Evolutionary conservation across 2,113 vertebrate genomes (phyloP), one percentile per base, ranked within the genome.

Genomic region (Noturus placidus): DNA sequence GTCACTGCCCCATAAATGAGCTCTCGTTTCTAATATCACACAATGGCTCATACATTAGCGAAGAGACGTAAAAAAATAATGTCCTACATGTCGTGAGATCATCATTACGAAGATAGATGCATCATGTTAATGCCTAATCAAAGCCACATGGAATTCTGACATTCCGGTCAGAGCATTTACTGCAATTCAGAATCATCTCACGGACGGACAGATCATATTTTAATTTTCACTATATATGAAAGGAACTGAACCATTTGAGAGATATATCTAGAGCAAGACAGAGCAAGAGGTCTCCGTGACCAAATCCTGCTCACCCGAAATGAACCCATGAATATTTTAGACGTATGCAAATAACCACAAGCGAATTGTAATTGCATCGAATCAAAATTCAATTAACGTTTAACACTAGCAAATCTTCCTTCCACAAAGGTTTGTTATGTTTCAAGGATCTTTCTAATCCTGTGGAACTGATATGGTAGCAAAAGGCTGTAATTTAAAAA

Each of bases 361-460:
- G 90, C 83, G 67, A 86, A 87, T 86, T 88, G 83, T 90, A 90
- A 90, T 89, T 88, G 81, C 87, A 80, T 86, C 61, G 86, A 91
- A 89, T 91, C 86, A 83, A 90, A 91, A 89, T 91, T 81, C 83
- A 89, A 90, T 90, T 89, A 90, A 87, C 84, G 89, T 90, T 90
- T 82, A 85, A 89, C 78, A 82, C 85, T 35, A 88, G 80, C 19
- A 76, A 33, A 85, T 85, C 63, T 70, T 85, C 76, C 79, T 87
- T 80, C 38, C 79, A 74, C 65, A 81, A 85, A 63, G 50, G 52
- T 17, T 57, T 54, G 59, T 70, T 50, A 76, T 87, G 42, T 1
- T 57, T 80, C 33, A 50, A 63, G 46, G 52, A 85, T 38, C 46
- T 77, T 87, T 59, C 77, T 78, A 89, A 89, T 84, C 78, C 74